Evolutionary conservation across 2,113 vertebrate genomes (phyloP).

Genomic region (Nyctibius bracteatus): DNA sequence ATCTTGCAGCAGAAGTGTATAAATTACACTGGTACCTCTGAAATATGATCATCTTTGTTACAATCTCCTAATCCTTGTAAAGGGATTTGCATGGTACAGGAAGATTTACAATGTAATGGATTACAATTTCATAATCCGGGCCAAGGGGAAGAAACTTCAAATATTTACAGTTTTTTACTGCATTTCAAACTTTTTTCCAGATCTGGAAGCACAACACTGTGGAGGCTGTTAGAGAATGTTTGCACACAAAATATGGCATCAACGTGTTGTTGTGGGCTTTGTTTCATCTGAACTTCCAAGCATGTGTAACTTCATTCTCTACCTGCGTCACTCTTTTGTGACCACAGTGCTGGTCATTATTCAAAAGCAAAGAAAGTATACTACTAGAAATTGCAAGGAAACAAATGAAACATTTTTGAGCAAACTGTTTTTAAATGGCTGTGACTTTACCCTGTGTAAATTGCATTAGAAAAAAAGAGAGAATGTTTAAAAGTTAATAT

Average conservation of each 20-base stretch:
- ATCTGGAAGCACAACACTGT: not conserved
- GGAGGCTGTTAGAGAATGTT: not conserved
- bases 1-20: not conserved
- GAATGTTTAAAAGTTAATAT: not conserved
- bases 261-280: rapidly evolving
- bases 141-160: conserved; percentile 27
- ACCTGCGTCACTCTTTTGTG: conserved; percentile 70
- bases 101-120: conserved; percentile 62
- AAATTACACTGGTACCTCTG: not conserved
- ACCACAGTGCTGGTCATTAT: conserved; percentile 66
- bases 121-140: conserved; percentile 23
- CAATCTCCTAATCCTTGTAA: conserved; percentile 55
- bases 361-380: conserved; percentile 69
- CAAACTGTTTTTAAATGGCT: conserved; percentile 71
- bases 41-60: conserved; percentile 51
- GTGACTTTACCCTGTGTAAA: conserved; percentile 78
- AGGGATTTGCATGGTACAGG: conserved; percentile 65
- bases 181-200: not conserved
- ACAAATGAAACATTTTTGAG: conserved; percentile 67
- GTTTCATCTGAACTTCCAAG: conserved; percentile 58
- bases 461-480: conserved; percentile 28
- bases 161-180: not conserved
- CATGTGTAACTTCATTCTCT: conserved; percentile 76
- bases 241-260: not conserved
- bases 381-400: conserved; percentile 48